These are phyloP conservation scores for Dendroctonus ponderosae DNA, from an alignment of 1,140 invertebrate species.

Conservation along the genomic window DNA sequence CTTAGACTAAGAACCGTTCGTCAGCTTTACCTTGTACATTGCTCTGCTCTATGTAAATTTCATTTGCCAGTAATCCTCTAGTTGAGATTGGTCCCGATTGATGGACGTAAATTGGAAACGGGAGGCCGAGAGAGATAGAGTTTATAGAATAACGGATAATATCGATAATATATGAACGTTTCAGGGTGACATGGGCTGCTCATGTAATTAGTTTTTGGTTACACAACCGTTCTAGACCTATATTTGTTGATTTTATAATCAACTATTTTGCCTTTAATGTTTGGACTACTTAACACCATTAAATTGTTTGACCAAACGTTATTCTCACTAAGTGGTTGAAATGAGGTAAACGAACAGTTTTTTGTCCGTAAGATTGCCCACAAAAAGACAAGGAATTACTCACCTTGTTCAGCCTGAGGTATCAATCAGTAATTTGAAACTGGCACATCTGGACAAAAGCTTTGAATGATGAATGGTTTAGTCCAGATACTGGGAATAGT, in stretches of 20 bases:
- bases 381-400: too few species aligned
- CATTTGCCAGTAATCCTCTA: slow-evolving; percentile 63
- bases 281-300: too few species aligned
- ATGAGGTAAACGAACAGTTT: too few species aligned
- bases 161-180: slow-evolving; percentile 12
- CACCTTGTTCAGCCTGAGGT: too few species aligned
- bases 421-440: too few species aligned
- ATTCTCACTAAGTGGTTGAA: too few species aligned
- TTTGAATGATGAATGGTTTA: too few species aligned
- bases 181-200: slow-evolving; percentile 3
- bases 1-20: slow-evolving; percentile 20
- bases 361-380: too few species aligned
- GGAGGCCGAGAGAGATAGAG: slow-evolving; percentile 40
- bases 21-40: slow-evolving; percentile 20
- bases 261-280: too few species aligned
- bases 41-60: slow-evolving; percentile 59
- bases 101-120: slow-evolving; percentile 64
- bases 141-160: neutral
- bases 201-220: slow-evolving; percentile 18
- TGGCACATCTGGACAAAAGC: too few species aligned
- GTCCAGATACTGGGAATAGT: too few species aligned
- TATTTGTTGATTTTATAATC: neutral
- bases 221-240: neutral
- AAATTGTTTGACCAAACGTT: too few species aligned
- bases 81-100: slow-evolving; percentile 62